These are phyloP conservation scores for Trichopria drosophilae DNA, from an alignment of 2,888 invertebrate species.

Conservation along the genomic window DNA sequence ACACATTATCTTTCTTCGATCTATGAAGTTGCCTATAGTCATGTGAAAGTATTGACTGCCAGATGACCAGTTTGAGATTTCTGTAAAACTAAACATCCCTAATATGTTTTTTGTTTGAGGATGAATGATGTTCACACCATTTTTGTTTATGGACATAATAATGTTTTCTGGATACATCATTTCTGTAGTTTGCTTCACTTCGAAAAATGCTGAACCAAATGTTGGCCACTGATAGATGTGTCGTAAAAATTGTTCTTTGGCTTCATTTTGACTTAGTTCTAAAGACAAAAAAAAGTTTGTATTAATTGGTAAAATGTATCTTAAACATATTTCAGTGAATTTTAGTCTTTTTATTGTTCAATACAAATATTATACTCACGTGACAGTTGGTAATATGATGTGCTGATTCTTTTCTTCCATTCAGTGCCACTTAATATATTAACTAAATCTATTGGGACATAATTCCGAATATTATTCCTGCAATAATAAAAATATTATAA, in stretches of 20 bases:
- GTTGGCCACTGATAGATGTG: slow-evolving; percentile 80
- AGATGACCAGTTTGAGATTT: slow-evolving; percentile 92
- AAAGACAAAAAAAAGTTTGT: slow-evolving; percentile 5
- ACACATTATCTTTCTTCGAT: slow-evolving; percentile 84
- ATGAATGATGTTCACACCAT: slow-evolving; percentile 88
- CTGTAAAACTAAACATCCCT: slow-evolving; percentile 81
- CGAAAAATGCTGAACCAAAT: slow-evolving; percentile 95
- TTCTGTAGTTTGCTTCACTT: slow-evolving; percentile 89
- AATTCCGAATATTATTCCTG: slow-evolving; percentile 65
- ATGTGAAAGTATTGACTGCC: slow-evolving; percentile 94
- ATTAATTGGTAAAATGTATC: slow-evolving; percentile 7
- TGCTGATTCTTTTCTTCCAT: slow-evolving; percentile 77
- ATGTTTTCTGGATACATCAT: slow-evolving; percentile 83
- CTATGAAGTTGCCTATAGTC: slow-evolving; percentile 92
- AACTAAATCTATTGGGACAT: slow-evolving; percentile 79
- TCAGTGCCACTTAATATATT: slow-evolving; percentile 73
- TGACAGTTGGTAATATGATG: slow-evolving; percentile 62
- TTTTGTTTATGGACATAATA: slow-evolving; percentile 86
- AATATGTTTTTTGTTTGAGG: slow-evolving; percentile 84
- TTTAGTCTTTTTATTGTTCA: neutral
- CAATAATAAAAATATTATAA: slow-evolving; percentile 31
- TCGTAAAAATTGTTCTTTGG: slow-evolving; percentile 79
- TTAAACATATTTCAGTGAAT: neutral
- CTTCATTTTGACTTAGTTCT: slow-evolving; percentile 70
- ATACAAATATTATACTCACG: slow-evolving; percentile 27